Base-by-base conservation (phyloP, 2,888 invertebrate species). In the Lissocephala sabroskyi region DNA sequence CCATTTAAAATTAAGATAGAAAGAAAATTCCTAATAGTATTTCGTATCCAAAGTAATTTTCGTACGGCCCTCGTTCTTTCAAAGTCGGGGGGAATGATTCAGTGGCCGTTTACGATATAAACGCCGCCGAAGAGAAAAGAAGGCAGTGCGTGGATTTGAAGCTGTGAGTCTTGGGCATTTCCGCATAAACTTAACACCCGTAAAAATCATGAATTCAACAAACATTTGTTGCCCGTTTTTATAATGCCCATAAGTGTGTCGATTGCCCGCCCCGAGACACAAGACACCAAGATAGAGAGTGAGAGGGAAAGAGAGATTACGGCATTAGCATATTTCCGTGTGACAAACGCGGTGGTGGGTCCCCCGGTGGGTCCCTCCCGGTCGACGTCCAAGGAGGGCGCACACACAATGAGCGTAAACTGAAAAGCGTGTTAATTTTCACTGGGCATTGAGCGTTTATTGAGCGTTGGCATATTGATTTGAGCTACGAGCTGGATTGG, bases 361-460 rank as follows among this genome's bases (percentile, higher is more conserved):
- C 65, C 18, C 10, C 16, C 11, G 1, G n/a, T n/a, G n/a, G n/a
- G n/a, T n/a, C n/a, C n/a, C n/a, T 19, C 37, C 3, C 5, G 10
- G 39, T 4, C 26, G 29, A 11, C 4, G 13, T 10, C 32, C 43
- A 33, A 14, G 28, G 28, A 41, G 29, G 23, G 36, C 33, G 32
- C 17, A 40, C 23, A n/a, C 19, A 11, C 37, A 36, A 50, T 56
- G 52, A 65, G 74, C 71, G 65, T 66, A 58, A 77, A 77, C 64
- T 64, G 67, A 77, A 76, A 70, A 74, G 78, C 71, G 71, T 73
- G 71, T 77, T 73, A 73, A 77, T 73, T 73, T 73, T 77, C 75
- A 75, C 71, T 77, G 78, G 65, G 68, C 68, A 70, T 70, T 70
- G 76, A 70, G 7, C 23, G 23, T 23, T 23, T 23, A 23, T n/a